A percentile compares a stretch with the other conserved stretches of the same genome.
Conservation (phyloP, 2,888 invertebrate species). For the Drosophila longiperda region DNA sequence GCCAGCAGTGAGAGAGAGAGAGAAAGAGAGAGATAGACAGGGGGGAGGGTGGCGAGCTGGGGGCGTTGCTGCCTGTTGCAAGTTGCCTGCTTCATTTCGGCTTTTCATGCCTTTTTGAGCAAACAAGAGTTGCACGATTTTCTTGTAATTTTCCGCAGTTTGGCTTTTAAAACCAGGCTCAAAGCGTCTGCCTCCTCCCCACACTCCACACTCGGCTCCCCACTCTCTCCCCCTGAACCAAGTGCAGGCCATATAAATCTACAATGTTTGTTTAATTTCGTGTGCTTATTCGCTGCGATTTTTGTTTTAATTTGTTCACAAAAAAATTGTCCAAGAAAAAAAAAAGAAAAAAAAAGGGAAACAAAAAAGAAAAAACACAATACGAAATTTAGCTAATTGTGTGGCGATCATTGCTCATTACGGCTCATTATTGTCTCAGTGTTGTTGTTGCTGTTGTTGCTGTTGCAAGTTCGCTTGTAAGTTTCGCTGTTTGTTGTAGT, state of each 20-base stretch:
- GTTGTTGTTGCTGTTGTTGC: slow-evolving; percentile 65
- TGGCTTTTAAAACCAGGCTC: slow-evolving; percentile 44
- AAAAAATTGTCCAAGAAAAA: slow-evolving; percentile 52
- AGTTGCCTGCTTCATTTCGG: slow-evolving; percentile 26
- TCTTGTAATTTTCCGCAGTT: slow-evolving; percentile 83
- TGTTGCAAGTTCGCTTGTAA: slow-evolving; percentile 57
- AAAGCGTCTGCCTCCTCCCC: slow-evolving; percentile 10
- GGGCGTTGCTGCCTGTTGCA: slow-evolving; percentile 24
- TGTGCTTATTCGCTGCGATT: slow-evolving; percentile 67
- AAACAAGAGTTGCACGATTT: slow-evolving; percentile 82
- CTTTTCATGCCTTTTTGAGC: slow-evolving; percentile 73
- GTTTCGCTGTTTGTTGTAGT: slow-evolving; percentile 41
- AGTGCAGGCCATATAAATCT: slow-evolving; percentile 68
- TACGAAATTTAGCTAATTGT: slow-evolving; percentile 78
- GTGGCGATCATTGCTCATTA: slow-evolving; percentile 76
- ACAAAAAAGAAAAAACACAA: slow-evolving; percentile 23
- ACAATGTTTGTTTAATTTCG: slow-evolving; percentile 81
- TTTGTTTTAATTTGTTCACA: slow-evolving; percentile 75
- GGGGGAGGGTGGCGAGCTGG: not conserved
- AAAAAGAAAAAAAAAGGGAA: slow-evolving; percentile 22
- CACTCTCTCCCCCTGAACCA: slow-evolving; percentile 11
- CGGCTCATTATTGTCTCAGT: slow-evolving; percentile 65
- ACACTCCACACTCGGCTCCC: not conserved
- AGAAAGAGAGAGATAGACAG: not conserved
- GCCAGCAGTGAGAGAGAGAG: not conserved